Evolutionary conservation across 2,113 vertebrate species (phyloP).

Genomic region (Anser brachyrhynchus): DNA sequence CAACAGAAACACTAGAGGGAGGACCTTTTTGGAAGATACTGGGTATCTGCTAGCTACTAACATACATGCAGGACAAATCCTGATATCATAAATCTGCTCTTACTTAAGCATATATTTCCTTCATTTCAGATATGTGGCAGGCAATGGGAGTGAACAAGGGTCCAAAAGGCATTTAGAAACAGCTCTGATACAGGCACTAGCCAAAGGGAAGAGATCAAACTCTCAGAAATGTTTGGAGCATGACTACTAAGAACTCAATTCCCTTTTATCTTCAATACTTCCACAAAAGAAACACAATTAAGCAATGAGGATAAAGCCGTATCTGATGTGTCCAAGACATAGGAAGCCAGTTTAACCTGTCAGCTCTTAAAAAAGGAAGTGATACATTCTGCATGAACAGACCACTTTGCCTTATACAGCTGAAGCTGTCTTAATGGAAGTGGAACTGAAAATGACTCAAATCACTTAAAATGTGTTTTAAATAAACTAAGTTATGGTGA

Average conservation of each 20-base stretch:
- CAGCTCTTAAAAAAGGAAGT: slow-evolving; percentile 18
- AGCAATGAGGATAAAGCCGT: not conserved
- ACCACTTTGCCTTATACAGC: slow-evolving; percentile 41
- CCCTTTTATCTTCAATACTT: not conserved
- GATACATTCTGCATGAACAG: not conserved
- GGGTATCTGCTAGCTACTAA: not conserved
- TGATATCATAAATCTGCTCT: not conserved
- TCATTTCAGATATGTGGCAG: not conserved
- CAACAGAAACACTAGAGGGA: not conserved
- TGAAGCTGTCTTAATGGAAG: slow-evolving; percentile 8
- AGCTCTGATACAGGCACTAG: not conserved
- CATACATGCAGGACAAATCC: not conserved
- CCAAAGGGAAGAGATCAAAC: not conserved
- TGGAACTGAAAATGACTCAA: slow-evolving; percentile 54
- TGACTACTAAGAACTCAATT: not conserved
- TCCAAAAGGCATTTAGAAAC: not conserved
- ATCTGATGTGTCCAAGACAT: not conserved
- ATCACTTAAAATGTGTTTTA: not conserved
- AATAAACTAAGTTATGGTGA: not conserved
- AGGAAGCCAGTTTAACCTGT: not conserved
- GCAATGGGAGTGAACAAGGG: not conserved
- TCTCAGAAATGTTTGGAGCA: not conserved
- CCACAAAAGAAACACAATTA: not conserved
- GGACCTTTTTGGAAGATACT: not conserved
- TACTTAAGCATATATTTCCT: not conserved